Percentiles rank a stretch among this genome's conserved stretches.
phyloP scores from a whole-genome alignment of 1,140 invertebrate species.

The Caenorhabditis latens region DNA sequence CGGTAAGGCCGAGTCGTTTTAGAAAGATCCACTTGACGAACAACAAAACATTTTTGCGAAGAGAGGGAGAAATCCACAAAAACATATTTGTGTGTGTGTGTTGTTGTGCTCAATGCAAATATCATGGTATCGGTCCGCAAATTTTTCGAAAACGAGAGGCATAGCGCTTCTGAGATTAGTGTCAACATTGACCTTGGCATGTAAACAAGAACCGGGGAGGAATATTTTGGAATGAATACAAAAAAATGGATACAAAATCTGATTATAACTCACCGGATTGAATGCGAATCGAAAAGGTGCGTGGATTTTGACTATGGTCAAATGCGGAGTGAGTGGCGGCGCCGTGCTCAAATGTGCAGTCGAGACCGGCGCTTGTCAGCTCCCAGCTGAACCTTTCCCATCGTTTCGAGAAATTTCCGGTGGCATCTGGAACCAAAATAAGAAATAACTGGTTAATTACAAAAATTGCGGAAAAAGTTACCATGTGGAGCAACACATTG shows the following conservation, averaged over 20 bases:
- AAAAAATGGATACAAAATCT: not conserved
- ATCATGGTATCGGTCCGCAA: slow-evolving; percentile 38
- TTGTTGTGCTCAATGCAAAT: slow-evolving; percentile 54
- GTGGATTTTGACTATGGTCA: slow-evolving; percentile 6
- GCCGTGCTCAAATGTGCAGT: slow-evolving; percentile 67
- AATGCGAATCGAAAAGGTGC: slow-evolving; percentile 65
- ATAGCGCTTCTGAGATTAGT: slow-evolving; percentile 49
- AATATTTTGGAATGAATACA: not conserved
- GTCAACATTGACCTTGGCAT: slow-evolving; percentile 52
- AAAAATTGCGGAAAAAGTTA: not conserved
- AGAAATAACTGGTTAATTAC: not conserved
- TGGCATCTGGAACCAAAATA: slow-evolving; percentile 16
- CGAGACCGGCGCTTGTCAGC: slow-evolving; percentile 61
- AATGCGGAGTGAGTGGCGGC: slow-evolving; percentile 55
- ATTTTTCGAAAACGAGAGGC: slow-evolving; percentile 43
- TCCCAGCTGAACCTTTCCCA: slow-evolving; percentile 66
- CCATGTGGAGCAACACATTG: slow-evolving; percentile 64
- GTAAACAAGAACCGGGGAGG: no score
- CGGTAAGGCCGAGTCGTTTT: slow-evolving; percentile 7
- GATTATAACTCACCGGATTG: slow-evolving; percentile 49
- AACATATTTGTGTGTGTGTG: slow-evolving; percentile 54
- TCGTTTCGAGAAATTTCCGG: slow-evolving; percentile 57
- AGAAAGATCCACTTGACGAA: slow-evolving; percentile 46
- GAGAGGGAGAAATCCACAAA: slow-evolving; percentile 37
- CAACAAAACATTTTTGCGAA: slow-evolving; percentile 30